Conservation (phyloP, 1,140 invertebrate genomes). For the Formica exsecta region DNA sequence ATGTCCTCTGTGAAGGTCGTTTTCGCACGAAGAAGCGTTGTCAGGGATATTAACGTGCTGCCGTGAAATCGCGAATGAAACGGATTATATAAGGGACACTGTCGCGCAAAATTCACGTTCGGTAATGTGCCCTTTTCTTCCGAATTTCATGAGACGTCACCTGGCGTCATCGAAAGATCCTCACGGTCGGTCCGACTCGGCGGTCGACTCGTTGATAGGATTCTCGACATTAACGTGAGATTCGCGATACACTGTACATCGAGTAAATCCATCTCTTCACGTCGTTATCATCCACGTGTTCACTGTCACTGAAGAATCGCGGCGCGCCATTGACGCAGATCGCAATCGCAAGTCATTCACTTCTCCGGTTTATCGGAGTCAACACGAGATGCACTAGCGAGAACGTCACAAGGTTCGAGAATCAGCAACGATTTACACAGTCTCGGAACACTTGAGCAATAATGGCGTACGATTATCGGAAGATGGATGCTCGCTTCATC, state of each 20-base stretch:
- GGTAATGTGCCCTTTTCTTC: not conserved
- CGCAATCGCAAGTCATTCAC: slow-evolving; percentile 36
- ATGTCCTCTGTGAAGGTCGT: not conserved
- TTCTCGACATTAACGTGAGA: not conserved
- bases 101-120: not conserved
- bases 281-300: slow-evolving; percentile 38
- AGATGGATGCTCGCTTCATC: slow-evolving; percentile 9
- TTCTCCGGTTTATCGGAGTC: slow-evolving; percentile 12
- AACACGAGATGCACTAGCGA: not conserved
- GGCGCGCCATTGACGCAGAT: not conserved
- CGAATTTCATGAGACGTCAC: not conserved
- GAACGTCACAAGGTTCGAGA: slow-evolving; percentile 12
- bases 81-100: not conserved
- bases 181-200: not conserved
- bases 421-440: slow-evolving; percentile 30
- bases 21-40: not conserved
- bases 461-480: not conserved
- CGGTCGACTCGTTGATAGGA: not conserved
- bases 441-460: not conserved
- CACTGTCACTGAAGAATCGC: slow-evolving; percentile 50
- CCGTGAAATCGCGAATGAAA: not conserved
- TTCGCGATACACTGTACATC: not conserved
- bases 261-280: slow-evolving; percentile 20
- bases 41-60: not conserved
- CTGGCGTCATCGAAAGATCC: not conserved